Percentiles rank a stretch among this genome's conserved stretches.
Conservation (phyloP, 2,797 vertebrate genomes). For the Octomys mimax region DNA sequence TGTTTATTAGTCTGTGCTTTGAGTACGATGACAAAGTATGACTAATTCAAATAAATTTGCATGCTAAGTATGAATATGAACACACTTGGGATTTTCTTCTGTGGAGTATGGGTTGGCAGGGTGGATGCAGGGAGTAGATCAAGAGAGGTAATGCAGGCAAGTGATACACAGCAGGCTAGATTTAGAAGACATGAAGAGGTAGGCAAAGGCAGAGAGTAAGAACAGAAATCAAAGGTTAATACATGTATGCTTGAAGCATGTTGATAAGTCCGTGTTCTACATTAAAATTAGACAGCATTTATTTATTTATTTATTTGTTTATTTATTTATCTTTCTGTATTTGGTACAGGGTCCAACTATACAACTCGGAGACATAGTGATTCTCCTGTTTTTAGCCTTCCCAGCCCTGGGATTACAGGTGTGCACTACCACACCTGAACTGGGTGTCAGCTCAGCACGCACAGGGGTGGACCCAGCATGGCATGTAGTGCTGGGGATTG, state of each 20-base stretch:
- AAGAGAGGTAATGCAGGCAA: not conserved
- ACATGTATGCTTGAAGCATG: not conserved
- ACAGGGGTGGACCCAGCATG: too few relatives aligned
- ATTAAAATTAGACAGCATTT: not conserved
- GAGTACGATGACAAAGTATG: not conserved
- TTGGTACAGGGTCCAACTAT: too few relatives aligned
- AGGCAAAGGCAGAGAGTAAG: not conserved
- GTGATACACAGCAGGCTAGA: not conserved
- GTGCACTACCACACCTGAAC: too few relatives aligned
- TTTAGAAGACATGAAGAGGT: not conserved
- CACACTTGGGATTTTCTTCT: not conserved
- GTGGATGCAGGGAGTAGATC: not conserved
- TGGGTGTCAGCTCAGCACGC: too few relatives aligned
- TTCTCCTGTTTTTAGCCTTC: too few relatives aligned
- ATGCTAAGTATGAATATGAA: not conserved
- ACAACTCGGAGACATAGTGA: too few relatives aligned
- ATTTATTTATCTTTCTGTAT: too few relatives aligned
- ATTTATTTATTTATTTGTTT: not conserved
- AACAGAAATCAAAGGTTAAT: not conserved
- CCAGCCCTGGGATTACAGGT: too few relatives aligned
- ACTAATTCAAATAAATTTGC: not conserved
- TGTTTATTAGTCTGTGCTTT: not conserved
- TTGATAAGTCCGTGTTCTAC: not conserved
- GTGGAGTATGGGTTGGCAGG: not conserved
- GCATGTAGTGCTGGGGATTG: too few relatives aligned